Evolutionary conservation across 2,113 vertebrate genomes (phyloP).

Genomic region (Micronycteris hirsuta): DNA sequence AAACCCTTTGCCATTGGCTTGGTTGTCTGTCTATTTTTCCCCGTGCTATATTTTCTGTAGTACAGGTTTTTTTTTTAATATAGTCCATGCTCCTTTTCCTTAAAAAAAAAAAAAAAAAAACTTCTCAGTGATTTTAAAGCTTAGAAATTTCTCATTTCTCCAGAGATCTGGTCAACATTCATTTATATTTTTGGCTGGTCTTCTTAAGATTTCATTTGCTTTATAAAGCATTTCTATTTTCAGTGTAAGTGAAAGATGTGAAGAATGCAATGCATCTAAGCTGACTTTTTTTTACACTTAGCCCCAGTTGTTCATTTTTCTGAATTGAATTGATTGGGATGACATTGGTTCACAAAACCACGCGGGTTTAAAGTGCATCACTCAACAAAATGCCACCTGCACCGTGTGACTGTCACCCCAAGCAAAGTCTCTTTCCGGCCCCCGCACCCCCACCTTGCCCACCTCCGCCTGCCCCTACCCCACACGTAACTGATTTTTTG

Average conservation of each 20-base stretch:
- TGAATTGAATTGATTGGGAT: too few relatives aligned
- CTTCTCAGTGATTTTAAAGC: background rate
- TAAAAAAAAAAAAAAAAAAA: background rate
- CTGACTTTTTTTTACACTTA: too few relatives aligned
- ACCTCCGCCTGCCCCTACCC: too few relatives aligned
- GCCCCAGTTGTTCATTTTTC: too few relatives aligned
- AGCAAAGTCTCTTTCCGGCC: too few relatives aligned
- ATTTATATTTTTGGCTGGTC: background rate
- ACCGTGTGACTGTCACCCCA: too few relatives aligned
- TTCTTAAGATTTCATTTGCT: background rate
- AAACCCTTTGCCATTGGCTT: background rate
- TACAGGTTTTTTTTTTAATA: background rate
- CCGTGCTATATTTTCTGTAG: background rate
- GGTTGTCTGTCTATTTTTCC: background rate
- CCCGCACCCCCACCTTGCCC: too few relatives aligned
- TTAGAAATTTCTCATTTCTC: background rate
- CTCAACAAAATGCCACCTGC: too few relatives aligned
- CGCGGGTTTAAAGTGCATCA: too few relatives aligned
- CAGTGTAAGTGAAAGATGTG: background rate
- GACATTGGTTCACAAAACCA: too few relatives aligned
- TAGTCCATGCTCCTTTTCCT: background rate
- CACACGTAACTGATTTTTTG: background rate
- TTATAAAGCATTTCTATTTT: background rate
- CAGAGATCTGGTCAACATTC: background rate
- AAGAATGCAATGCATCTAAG: background rate